These are phyloP conservation scores for Apotomis betuletana DNA, from an alignment of 2,888 invertebrate genomes.

Conservation along the genomic window DNA sequence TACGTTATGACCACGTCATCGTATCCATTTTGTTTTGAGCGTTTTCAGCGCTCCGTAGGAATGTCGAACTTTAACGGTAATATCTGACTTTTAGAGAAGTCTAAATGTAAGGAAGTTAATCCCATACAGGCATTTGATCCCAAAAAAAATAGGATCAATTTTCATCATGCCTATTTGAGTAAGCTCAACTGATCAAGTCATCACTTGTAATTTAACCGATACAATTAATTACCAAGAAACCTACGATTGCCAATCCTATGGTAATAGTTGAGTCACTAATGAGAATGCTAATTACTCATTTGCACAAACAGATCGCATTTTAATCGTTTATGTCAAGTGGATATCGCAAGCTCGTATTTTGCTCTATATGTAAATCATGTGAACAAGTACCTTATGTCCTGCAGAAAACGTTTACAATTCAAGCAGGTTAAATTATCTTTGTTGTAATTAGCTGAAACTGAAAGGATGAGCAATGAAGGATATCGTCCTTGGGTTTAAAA, in stretches of 20 bases:
- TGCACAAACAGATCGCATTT: conserved; percentile 46
- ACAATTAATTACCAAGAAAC: background rate
- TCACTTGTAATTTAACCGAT: background rate
- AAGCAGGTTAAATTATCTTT: background rate
- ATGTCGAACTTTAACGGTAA: too few relatives aligned
- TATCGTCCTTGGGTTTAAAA: conserved; percentile 43
- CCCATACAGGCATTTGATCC: too few relatives aligned
- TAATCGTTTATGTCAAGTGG: conserved; percentile 41
- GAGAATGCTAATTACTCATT: conserved; percentile 37
- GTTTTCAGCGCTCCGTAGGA: too few relatives aligned
- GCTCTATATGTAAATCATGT: background rate
- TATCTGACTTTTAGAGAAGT: too few relatives aligned
- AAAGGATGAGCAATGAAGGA: conserved; percentile 42
- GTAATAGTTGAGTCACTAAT: conserved; percentile 32
- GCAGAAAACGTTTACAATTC: background rate
- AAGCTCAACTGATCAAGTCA: background rate
- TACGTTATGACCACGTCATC: too few relatives aligned
- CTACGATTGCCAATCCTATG: conserved; percentile 21
- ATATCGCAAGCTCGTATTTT: conserved; percentile 1
- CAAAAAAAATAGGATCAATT: too few relatives aligned
- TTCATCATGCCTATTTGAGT: background rate
- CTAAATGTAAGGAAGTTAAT: too few relatives aligned
- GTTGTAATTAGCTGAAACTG: conserved; percentile 5
- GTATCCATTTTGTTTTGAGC: too few relatives aligned
- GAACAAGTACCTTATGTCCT: background rate